Base-by-base conservation (phyloP, 2,113 vertebrate species). In the Vireo altiloquus region DNA sequence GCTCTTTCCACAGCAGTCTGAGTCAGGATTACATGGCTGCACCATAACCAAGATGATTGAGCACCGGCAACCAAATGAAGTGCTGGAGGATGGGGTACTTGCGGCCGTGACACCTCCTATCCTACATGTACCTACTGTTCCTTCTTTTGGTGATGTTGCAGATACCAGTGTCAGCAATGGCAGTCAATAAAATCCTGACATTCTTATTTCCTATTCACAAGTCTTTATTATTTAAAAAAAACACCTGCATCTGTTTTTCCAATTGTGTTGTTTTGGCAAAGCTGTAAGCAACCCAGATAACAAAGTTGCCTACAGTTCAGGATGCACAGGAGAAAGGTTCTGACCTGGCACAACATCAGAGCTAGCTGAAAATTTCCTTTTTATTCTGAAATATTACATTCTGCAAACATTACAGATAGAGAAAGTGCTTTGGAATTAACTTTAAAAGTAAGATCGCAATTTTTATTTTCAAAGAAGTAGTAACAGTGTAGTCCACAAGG, bases 21-120 rank as follows among this genome's bases (percentile, higher is more conserved):
- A 83, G 18, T 81, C 68, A 76, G 12, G 37, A 35, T 56, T 69
- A 68, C 27, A 12, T 0, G 13, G 53, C 59, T 80, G 44, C 44
- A 86, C 52, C 47, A 30, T 6, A 84, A 2, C 42, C 35, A 59
- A 53, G 31, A 56, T 44, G 17, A 82, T 2, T 28, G 49, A 60
- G 13, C 14, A 31, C 27, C 0, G 0, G 13, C 49, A 85, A 57
- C 24, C n/a, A 65, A 53, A 65, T 5, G 28, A 90, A 72, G 57
- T 86, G 44, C 57, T 33, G 11, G 30, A 82, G 27, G 16, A 80
- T 0, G 0, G 19, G 7, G 17, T 39, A 54, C 11, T 1, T 71
- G 28, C 5, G 20, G 13, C 17, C 2, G 1, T 11, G 30, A 69
- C 22, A 61, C 13, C 24, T 33, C 64, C 37, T 27, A 13, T 23